phyloP scores from a whole-genome alignment of 2,797 vertebrate species.

The Sorex maritimensis region DNA sequence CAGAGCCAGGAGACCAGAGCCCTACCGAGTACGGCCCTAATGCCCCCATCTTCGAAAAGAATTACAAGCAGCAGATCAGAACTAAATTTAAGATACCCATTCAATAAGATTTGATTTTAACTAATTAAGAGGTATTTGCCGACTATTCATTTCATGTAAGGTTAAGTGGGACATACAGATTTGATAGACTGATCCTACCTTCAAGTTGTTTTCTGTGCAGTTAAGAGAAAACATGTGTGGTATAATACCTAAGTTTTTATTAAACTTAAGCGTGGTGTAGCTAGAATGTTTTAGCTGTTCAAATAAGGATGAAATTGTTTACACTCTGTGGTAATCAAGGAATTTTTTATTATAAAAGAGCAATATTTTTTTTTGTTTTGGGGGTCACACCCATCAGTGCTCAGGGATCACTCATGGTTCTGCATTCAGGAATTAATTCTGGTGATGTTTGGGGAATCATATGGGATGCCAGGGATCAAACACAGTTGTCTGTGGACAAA shows the following conservation, averaged over 20 bases:
- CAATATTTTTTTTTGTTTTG: neutral
- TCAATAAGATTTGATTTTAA: neutral
- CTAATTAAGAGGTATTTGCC: conserved; percentile 19
- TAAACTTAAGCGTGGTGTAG: neutral
- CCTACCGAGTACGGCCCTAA: too few relatives aligned
- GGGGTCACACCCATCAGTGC: too few relatives aligned
- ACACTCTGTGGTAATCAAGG: neutral
- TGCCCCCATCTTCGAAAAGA: neutral
- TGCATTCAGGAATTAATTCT: too few relatives aligned
- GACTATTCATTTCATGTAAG: conserved; percentile 22
- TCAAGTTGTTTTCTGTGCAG: neutral
- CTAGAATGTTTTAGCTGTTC: neutral
- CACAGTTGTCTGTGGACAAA: too few relatives aligned
- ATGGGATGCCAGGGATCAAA: too few relatives aligned
- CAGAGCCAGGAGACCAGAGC: too few relatives aligned
- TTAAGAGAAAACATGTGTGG: neutral
- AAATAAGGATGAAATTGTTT: neutral
- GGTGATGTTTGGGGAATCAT: too few relatives aligned
- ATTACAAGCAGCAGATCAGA: conserved; percentile 6
- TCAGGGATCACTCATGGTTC: too few relatives aligned
- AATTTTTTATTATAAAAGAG: neutral
- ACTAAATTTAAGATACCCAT: conserved; percentile 7
- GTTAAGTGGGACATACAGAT: neutral
- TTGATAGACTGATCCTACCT: conserved; percentile 6
- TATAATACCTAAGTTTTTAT: neutral